Percentiles rank a stretch among this genome's conserved stretches.
Evolutionary conservation across 1,140 invertebrate species (phyloP).

Genomic region (Aphaenogaster ashmeadi): DNA sequence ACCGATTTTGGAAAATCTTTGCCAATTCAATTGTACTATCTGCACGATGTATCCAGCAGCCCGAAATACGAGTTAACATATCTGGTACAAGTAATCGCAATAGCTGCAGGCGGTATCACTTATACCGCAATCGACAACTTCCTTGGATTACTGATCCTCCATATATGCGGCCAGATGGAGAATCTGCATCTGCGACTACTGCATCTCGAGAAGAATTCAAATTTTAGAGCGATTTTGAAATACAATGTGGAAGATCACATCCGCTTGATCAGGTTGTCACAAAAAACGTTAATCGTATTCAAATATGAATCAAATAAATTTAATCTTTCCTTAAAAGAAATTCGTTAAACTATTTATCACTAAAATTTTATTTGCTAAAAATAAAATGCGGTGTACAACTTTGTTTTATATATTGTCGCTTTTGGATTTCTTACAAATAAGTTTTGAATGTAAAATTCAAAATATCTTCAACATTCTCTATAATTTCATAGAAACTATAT

Average conservation of each 20-base stretch:
- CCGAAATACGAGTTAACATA: constrained; percentile 49
- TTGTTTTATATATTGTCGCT: not conserved
- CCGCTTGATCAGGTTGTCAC: constrained; percentile 49
- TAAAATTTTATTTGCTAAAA: not conserved
- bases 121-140: constrained; percentile 48
- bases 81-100: not conserved
- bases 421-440: not conserved
- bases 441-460: too few relatives aligned
- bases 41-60: constrained; percentile 25
- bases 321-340: not conserved
- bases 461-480: not conserved
- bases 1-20: constrained; percentile 30
- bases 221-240: constrained; percentile 1
- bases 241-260: constrained; percentile 22
- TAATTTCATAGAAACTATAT: not conserved
- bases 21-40: constrained; percentile 33
- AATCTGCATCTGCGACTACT: constrained; percentile 22
- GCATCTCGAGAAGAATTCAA: not conserved
- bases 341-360: not conserved
- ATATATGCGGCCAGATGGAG: constrained; percentile 52
- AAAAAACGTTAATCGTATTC: not conserved
- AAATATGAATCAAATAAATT: too few relatives aligned
- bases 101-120: not conserved
- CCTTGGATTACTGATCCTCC: constrained; percentile 38
- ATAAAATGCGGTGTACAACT: not conserved